A percentile compares a stretch with the other conserved stretches of the same genome.
Evolutionary conservation across 2,797 vertebrate species (phyloP).

Genomic region (Nannoperca obscura): DNA sequence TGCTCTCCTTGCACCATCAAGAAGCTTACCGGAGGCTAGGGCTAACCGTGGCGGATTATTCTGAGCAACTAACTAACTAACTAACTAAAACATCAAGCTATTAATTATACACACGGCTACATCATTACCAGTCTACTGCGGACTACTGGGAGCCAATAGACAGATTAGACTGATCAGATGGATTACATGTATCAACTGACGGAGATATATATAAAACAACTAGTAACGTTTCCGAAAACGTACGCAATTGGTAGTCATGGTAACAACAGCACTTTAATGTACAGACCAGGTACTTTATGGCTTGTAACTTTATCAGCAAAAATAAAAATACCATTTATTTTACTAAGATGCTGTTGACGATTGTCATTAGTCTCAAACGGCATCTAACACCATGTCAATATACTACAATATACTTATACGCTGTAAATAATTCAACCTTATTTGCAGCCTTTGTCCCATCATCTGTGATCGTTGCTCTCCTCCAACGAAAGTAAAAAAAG

Average conservation of each 20-base stretch:
- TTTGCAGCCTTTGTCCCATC: neutral
- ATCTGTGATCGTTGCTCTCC: neutral
- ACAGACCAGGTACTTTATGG: neutral
- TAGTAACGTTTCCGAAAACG: neutral
- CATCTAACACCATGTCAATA: neutral
- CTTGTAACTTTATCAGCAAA: slow-evolving; percentile 9
- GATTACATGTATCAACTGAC: slow-evolving; percentile 2
- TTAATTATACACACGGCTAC: slow-evolving; percentile 63
- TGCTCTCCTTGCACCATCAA: slow-evolving; percentile 39
- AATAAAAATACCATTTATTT: neutral
- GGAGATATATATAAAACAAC: neutral
- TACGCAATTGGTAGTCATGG: neutral
- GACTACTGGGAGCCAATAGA: slow-evolving; percentile 22
- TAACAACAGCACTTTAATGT: neutral
- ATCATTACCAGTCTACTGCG: slow-evolving; percentile 28
- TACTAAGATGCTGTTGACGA: neutral
- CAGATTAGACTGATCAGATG: slow-evolving; percentile 6
- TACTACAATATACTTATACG: rapidly evolving
- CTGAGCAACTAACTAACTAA: slow-evolving; percentile 42
- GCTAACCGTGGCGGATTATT: slow-evolving; percentile 45
- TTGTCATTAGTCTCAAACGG: neutral
- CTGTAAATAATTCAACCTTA: neutral
- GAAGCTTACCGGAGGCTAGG: slow-evolving; percentile 33
- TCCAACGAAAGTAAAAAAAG: neutral
- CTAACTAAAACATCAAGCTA: slow-evolving; percentile 58